These are phyloP conservation scores for Zelostemma sp. DNA, from an alignment of 1,140 invertebrate genomes.

Conservation along the genomic window DNA sequence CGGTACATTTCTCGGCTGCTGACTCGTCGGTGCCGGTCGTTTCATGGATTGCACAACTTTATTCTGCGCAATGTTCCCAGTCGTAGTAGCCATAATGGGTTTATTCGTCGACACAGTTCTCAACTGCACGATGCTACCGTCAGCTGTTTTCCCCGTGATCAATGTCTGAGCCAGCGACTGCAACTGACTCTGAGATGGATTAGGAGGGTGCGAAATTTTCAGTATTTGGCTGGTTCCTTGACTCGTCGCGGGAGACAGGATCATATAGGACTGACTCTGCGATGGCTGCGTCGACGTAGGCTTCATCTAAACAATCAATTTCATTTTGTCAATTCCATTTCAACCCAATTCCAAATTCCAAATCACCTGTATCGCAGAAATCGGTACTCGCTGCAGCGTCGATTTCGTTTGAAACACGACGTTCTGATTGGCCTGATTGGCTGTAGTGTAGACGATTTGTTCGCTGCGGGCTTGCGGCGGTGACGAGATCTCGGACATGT, in stretches of 20 bases:
- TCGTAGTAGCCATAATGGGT: constrained; percentile 24
- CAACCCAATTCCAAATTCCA: no score
- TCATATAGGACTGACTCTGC: constrained; percentile 69
- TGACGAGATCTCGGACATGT: constrained; percentile 60
- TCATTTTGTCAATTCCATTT: no score
- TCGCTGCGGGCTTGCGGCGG: constrained; percentile 53
- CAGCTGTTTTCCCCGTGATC: constrained; percentile 65
- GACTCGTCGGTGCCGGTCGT: constrained; percentile 54
- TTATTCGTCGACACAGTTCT: constrained; percentile 49
- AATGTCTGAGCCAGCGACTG: constrained; percentile 66
- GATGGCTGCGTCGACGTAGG: constrained; percentile 49
- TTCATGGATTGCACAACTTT: constrained; percentile 46
- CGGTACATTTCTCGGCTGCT: constrained; percentile 60
- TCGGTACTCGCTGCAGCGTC: constrained; percentile 61
- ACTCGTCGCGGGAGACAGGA: constrained; percentile 64
- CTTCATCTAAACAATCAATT: constrained; percentile 55
- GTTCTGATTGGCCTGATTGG: constrained; percentile 62
- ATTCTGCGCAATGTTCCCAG: background rate
- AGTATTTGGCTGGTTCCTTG: constrained; percentile 65
- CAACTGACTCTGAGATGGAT: constrained; percentile 62
- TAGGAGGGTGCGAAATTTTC: constrained; percentile 67
- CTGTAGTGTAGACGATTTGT: constrained; percentile 60
- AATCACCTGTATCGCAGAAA: constrained; percentile 58
- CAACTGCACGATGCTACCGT: constrained; percentile 67
- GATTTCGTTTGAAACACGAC: constrained; percentile 67